Conservation (phyloP, 2,888 invertebrate species). For the Zaprionus lineosus region DNA sequence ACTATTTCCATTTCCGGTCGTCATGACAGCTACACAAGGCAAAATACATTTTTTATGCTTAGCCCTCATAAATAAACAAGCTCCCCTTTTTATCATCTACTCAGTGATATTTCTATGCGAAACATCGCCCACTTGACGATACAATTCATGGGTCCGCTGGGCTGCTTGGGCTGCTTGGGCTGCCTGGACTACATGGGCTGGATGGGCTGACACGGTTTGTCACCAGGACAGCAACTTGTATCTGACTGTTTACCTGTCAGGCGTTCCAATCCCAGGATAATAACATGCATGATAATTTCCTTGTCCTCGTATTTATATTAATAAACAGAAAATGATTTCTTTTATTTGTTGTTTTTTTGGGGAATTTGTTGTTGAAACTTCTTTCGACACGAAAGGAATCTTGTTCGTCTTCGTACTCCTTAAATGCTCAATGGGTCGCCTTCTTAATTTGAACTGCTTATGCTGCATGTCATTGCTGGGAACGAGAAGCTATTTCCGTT, state of each 20-base stretch:
- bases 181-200: constrained; percentile 68
- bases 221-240: constrained; percentile 77
- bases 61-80: constrained; percentile 72
- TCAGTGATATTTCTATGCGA: constrained; percentile 56
- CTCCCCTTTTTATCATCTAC: constrained; percentile 37
- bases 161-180: constrained; percentile 76
- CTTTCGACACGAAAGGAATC: constrained; percentile 63
- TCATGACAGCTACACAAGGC: constrained; percentile 64
- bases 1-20: constrained; percentile 43
- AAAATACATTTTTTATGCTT: constrained; percentile 42
- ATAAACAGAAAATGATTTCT: constrained; percentile 60
- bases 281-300: constrained; percentile 59
- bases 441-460: constrained; percentile 61
- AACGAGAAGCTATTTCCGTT: constrained; percentile 7
- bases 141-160: constrained; percentile 20
- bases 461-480: constrained; percentile 36
- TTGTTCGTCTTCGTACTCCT: not conserved
- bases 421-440: constrained; percentile 16
- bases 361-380: constrained; percentile 62
- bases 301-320: constrained; percentile 74
- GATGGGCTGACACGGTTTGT: constrained; percentile 78
- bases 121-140: constrained; percentile 50
- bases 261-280: constrained; percentile 27
- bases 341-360: constrained; percentile 8
- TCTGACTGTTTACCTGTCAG: constrained; percentile 31